Evolutionary conservation across 2,888 invertebrate genomes (phyloP), one percentile per base, ranked within the genome.

Genomic region (Eupelmus urozonus): DNA sequence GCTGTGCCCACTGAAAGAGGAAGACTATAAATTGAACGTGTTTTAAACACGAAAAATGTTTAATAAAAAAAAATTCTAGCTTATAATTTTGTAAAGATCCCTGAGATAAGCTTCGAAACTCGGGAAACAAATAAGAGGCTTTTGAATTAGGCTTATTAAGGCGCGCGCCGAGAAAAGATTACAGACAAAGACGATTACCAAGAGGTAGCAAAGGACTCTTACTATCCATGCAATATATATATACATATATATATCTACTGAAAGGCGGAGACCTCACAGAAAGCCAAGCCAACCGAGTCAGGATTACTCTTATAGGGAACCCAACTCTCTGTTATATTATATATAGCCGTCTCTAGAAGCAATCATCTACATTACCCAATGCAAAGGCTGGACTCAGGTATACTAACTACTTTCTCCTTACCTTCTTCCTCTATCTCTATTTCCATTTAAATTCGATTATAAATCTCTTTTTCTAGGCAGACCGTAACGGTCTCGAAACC

Each of bases 101-200:
- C 25, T 53, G 23, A 55, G 59, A 59, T 45, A 11, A 49, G 18
- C 29, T 16, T 16, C 0, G 13, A 63, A 72, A 66, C 3, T 11
- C 5, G 0, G 23, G 40, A 67, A 65, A 29, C 45, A 57, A 65
- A 65, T 65, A 73, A 65, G 55, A 57, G 13, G 55, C 53, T 55
- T 63, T 55, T 18, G 71, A 53, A 51, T 53, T 40, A 53, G 62
- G 53, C 40, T 72, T 72, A 65, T 57, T 73, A 65, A n/a, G 25
- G 16, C 25, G 7, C 62, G 0, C 62, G 63, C 23, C 11, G 45
- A 45, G 27, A 7, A 55, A 65, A 73, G 65, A 65, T 65, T 65
- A 45, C 42, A n/a, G 73, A 55, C 55, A 65, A 73, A 73, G 73
- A 55, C 73, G 73, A 65, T 65, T 65, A 65, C 65, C 40, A 27